phyloP scores from a whole-genome alignment of 1,140 invertebrate genomes.

The Holotrichia oblita region DNA sequence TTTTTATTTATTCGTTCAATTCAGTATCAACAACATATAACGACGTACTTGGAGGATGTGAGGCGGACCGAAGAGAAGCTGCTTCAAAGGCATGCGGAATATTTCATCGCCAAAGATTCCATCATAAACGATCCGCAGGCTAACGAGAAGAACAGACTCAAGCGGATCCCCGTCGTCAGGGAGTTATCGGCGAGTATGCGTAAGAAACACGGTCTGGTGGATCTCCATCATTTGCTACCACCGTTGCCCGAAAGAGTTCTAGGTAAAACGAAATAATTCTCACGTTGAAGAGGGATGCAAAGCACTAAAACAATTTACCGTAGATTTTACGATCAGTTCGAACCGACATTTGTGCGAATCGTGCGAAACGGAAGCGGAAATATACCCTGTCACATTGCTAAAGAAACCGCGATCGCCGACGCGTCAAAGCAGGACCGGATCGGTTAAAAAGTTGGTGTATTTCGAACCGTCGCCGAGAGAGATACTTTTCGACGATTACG shows the following conservation, averaged over 20 bases:
- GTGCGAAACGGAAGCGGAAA: not conserved
- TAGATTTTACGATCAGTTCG: constrained; percentile 42
- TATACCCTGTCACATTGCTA: not conserved
- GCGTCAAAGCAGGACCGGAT: not conserved
- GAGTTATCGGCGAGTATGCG: constrained; percentile 31
- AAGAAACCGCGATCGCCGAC: not conserved
- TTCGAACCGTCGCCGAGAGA: constrained; percentile 34
- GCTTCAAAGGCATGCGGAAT: constrained; percentile 44
- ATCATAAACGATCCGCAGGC: constrained; percentile 42
- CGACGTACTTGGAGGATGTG: constrained; percentile 42
- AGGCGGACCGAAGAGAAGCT: constrained; percentile 44
- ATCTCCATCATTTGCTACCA: constrained; percentile 48
- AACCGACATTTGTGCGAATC: constrained; percentile 38
- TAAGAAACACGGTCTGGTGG: constrained; percentile 47
- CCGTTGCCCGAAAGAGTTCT: constrained; percentile 35
- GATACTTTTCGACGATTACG: constrained; percentile 44
- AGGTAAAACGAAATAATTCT: too few relatives aligned
- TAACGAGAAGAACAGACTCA: constrained; percentile 46
- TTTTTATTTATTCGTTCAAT: too few relatives aligned
- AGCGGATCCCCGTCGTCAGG: constrained; percentile 44
- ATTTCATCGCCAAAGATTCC: constrained; percentile 41
- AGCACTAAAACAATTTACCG: too few relatives aligned
- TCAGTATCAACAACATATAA: too few relatives aligned
- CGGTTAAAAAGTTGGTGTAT: not conserved
- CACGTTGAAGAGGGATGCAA: too few relatives aligned